A percentile compares a stretch with the other conserved stretches of the same genome.
phyloP scores from a whole-genome alignment of 2,888 invertebrate genomes.

The Ferdinandea cuprea region DNA sequence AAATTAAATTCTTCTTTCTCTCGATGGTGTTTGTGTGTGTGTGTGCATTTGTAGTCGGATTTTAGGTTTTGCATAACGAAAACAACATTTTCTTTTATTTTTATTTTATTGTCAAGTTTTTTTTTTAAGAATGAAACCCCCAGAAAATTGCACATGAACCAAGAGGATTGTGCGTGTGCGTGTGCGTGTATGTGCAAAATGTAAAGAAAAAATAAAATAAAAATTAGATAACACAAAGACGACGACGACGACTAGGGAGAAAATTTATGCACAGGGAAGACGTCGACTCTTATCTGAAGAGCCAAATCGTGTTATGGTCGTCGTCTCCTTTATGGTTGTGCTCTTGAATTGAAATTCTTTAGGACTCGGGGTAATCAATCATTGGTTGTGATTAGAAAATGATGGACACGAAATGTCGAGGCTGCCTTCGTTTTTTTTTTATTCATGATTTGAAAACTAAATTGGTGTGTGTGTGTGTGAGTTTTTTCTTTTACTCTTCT shows the following conservation, averaged over 20 bases:
- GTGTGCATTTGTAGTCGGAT: conserved; percentile 1
- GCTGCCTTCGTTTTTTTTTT: neutral
- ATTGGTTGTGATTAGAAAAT: conserved; percentile 73
- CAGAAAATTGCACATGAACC: conserved; percentile 27
- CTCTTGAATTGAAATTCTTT: conserved; percentile 59
- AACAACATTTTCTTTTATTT: conserved; percentile 57
- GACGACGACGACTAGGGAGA: neutral
- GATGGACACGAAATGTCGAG: conserved; percentile 61
- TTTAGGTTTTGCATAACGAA: conserved; percentile 11
- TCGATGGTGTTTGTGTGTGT: conserved; percentile 8
- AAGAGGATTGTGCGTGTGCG: neutral
- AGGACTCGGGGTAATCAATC: conserved; percentile 68
- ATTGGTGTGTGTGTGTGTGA: conserved; percentile 14
- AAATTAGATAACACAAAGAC: conserved; percentile 39
- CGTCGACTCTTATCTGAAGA: conserved; percentile 52
- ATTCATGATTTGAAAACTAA: conserved; percentile 38
- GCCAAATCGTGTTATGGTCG: conserved; percentile 69
- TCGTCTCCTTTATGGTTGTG: conserved; percentile 10
- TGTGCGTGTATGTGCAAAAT: neutral
- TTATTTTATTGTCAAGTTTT: conserved; percentile 57
- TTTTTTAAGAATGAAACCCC: conserved; percentile 42
- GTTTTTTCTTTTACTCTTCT: neutral
- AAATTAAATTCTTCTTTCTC: conserved; percentile 46
- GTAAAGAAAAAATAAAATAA: too few relatives aligned
- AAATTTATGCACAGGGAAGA: conserved; percentile 30